phyloP scores from a whole-genome alignment of 2,888 invertebrate genomes.

The Drosophila rellima region DNA sequence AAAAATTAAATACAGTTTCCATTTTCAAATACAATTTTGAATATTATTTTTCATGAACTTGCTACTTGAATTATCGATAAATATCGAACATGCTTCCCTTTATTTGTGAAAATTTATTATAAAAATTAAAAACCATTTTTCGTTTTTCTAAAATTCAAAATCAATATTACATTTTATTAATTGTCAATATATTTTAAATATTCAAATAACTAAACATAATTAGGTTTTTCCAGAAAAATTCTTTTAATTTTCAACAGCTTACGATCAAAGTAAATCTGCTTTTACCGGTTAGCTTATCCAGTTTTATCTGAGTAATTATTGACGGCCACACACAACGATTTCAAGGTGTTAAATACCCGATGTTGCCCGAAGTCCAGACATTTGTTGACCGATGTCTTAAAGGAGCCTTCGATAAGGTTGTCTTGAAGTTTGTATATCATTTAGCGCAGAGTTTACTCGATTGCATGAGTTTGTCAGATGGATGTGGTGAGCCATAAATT shows the following conservation, averaged over 20 bases:
- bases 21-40: slow-evolving; percentile 2
- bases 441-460: slow-evolving; percentile 36
- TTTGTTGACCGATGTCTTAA: slow-evolving; percentile 27
- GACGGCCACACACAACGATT: slow-evolving; percentile 53
- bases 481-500: slow-evolving; percentile 61
- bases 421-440: slow-evolving; percentile 56
- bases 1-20: too few species aligned
- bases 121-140: too few species aligned
- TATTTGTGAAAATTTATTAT: not conserved
- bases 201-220: too few species aligned
- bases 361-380: slow-evolving; percentile 9
- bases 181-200: too few species aligned
- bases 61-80: not conserved
- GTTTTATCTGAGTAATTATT: slow-evolving; percentile 26
- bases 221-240: too few species aligned
- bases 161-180: too few species aligned
- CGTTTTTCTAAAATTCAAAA: too few species aligned
- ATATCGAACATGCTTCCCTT: too few species aligned
- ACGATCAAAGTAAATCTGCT: slow-evolving; percentile 14
- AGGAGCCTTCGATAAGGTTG: slow-evolving; percentile 55
- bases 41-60: not conserved
- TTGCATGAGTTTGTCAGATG: slow-evolving; percentile 23
- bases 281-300: slow-evolving; percentile 7
- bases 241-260: not conserved
- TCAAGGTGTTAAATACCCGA: slow-evolving; percentile 66